Conservation (phyloP, 2,113 vertebrate species). For the Tachuris rubrigastra region DNA sequence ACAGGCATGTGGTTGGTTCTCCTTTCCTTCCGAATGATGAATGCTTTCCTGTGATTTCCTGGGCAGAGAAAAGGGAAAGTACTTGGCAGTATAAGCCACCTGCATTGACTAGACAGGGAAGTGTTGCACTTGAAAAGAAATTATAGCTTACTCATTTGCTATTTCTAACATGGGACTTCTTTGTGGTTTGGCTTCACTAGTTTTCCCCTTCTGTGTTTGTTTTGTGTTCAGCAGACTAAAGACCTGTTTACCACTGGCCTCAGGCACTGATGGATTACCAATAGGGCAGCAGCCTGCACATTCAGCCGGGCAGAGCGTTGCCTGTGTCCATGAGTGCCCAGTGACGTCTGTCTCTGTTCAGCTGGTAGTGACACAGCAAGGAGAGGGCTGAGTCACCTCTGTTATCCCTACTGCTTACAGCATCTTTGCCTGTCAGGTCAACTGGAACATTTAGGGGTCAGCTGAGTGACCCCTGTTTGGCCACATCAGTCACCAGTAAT, state of each 20-base stretch:
- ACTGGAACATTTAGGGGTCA: background rate
- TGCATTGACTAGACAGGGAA: background rate
- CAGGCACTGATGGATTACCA: background rate
- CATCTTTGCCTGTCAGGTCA: background rate
- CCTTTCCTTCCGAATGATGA: background rate
- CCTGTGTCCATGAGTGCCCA: background rate
- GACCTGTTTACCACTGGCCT: background rate
- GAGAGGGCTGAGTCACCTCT: background rate
- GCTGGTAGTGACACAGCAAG: background rate
- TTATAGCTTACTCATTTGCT: background rate
- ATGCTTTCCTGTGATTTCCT: background rate
- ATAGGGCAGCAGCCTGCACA: background rate
- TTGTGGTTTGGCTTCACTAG: fast-evolving
- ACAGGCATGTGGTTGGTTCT: background rate
- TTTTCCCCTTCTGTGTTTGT: background rate
- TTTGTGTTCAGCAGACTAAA: background rate
- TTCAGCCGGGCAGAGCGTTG: background rate
- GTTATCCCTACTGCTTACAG: background rate
- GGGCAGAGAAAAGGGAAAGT: background rate
- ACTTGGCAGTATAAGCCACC: background rate
- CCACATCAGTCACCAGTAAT: background rate
- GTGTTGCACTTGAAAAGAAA: background rate
- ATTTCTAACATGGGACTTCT: background rate
- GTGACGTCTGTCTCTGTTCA: background rate
- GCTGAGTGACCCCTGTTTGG: background rate